Evolutionary conservation across 2,797 vertebrate genomes (phyloP), one percentile per base, ranked within the genome.

Genomic region (Alca torda): DNA sequence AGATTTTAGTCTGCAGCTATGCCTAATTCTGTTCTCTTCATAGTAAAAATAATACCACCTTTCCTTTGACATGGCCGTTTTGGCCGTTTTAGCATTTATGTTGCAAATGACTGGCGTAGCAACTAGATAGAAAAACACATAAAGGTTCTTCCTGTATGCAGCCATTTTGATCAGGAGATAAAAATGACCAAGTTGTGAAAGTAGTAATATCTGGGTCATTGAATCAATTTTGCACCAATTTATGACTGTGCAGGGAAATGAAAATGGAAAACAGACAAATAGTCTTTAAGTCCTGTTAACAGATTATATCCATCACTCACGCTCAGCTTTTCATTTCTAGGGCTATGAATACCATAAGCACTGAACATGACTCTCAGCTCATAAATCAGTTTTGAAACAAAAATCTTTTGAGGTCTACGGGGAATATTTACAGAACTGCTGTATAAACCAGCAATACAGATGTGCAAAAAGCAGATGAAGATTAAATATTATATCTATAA

Each of bases 301-400:
- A 91, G 91, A 93, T 96, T 89, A 88, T 70, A 89, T 51, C 56
- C 68, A 95, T 96, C 87, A 82, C 50, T 95, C 84, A 89, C 4
- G 10, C 78, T 79, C 72, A 93, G 68, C 82, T 79, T 93, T 72
- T 84, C 63, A 74, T 45, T 91, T 93, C 93, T 84, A 87, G 76
- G 75, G 30, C 19, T 77, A 56, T 67, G 72, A 96, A 95, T 76
- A 60, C 57, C 48, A 37, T 89, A 83, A 93, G 51, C 59, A 67
- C 73, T 56, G 74, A 95, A 78, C 89, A 73, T 2, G 21, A 19
- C 41, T 50, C 68, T 79, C 37, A 57, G 51, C 63, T 89, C 43
- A 14, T 92, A 89, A 95, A 90, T 96, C 76, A 94, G 69, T 30
- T 95, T 81, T 90, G 86, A 85, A 97, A 97, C 83, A 97, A 97